Conservation (phyloP, 2,888 invertebrate genomes). For the Acronicta psi region DNA sequence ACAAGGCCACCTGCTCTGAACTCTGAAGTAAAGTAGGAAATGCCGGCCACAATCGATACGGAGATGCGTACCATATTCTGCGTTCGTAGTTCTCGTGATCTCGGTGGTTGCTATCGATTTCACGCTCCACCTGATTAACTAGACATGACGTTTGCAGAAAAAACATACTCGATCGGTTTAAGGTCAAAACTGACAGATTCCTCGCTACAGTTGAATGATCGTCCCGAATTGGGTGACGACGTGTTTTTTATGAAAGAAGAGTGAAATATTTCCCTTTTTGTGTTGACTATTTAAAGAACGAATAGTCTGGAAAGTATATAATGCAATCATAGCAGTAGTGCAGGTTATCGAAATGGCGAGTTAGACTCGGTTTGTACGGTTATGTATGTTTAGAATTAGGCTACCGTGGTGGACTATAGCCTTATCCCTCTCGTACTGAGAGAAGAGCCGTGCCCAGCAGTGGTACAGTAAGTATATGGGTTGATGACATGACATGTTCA, state of each 20-base stretch:
- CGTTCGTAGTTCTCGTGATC: constrained; percentile 39
- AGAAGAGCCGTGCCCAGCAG: no score
- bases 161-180: constrained; percentile 44
- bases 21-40: constrained; percentile 60
- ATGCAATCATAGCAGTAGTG: no score
- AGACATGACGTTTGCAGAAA: constrained; percentile 60
- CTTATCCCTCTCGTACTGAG: no score
- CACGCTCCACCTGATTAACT: constrained; percentile 67
- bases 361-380: no score
- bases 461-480: no score
- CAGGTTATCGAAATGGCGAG: no score
- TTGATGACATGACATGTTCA: no score
- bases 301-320: no score
- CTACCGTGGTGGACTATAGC: no score
- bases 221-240: constrained; percentile 24
- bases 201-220: constrained; percentile 33
- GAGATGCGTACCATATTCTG: constrained; percentile 29
- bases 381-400: no score
- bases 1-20: constrained; percentile 70
- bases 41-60: constrained; percentile 67
- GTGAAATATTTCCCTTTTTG: not conserved
- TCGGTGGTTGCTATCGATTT: constrained; percentile 68
- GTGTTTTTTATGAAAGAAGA: constrained; percentile 1
- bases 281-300: not conserved
- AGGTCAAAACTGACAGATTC: constrained; percentile 47